These are phyloP conservation scores for Falco novaeseelandiae DNA, from an alignment of 2,797 vertebrate genomes.

Conservation along the genomic window DNA sequence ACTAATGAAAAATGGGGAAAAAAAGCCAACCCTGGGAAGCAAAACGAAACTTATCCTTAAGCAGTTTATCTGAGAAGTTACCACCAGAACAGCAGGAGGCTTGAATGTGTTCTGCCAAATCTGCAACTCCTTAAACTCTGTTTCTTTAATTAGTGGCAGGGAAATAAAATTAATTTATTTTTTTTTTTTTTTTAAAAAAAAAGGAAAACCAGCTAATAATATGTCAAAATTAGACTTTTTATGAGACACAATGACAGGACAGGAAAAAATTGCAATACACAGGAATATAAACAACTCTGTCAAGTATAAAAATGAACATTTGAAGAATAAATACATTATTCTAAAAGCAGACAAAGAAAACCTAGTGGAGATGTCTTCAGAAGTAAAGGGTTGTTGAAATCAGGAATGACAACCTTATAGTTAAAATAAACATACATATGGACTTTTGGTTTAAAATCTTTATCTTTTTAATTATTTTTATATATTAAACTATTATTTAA, in stretches of 20 bases:
- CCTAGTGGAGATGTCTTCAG: rapidly evolving
- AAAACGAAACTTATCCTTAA: not conserved
- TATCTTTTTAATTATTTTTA: not conserved
- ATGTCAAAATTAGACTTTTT: not conserved
- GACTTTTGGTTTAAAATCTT: not conserved
- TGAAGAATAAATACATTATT: not conserved
- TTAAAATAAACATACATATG: not conserved
- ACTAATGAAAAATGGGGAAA: not conserved
- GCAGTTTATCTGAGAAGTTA: not conserved
- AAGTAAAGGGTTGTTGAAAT: not conserved
- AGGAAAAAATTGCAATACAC: rapidly evolving
- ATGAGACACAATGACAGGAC: not conserved
- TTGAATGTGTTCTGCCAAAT: not conserved
- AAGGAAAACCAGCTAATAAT: rapidly evolving
- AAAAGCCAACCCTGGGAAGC: not conserved
- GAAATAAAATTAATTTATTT: not conserved
- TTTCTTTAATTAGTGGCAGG: not conserved
- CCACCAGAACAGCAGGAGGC: not conserved
- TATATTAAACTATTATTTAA: not conserved
- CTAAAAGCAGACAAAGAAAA: not conserved
- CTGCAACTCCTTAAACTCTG: not conserved
- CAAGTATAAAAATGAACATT: not conserved
- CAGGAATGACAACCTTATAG: not conserved
- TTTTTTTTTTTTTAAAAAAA: no score
- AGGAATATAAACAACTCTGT: not conserved